phyloP scores from a whole-genome alignment of 37 sponge, comb jelly and placozoan genomes.

The Cliona cf. orientalis region DNA sequence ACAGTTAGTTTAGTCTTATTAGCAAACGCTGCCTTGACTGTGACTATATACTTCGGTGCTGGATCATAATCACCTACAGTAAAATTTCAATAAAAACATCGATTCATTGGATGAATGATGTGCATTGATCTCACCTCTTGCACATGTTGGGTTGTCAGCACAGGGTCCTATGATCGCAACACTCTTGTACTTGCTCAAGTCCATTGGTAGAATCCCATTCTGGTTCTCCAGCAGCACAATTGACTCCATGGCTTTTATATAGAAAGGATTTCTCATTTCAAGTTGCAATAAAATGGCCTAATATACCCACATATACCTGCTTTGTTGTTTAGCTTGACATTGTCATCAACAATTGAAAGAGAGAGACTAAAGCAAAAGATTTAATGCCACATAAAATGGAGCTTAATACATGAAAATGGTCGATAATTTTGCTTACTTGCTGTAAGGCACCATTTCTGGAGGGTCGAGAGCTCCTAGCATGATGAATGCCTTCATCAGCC shows the following conservation, averaged over 20 bases:
- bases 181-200: constrained; percentile 20
- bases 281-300: not conserved
- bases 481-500: constrained; percentile 36
- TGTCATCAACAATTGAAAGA: not conserved
- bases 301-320: not conserved
- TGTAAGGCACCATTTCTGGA: constrained; percentile 36
- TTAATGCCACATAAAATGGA: no score
- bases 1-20: not conserved
- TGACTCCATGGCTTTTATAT: not conserved
- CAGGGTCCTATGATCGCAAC: constrained; percentile 51
- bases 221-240: constrained; percentile 42
- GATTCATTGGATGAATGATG: no score
- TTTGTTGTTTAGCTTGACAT: not conserved
- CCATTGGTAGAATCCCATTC: constrained; percentile 23
- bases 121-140: not conserved
- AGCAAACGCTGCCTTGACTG: not conserved
- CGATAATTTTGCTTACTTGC: constrained; percentile 3
- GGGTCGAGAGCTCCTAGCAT: constrained; percentile 48
- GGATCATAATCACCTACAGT: constrained; percentile 56
- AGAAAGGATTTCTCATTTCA: not conserved
- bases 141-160: constrained; percentile 31
- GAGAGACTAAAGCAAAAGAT: not conserved
- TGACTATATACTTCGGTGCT: not conserved
- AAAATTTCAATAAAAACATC: no score
- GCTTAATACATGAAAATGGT: no score